Base-by-base conservation (phyloP, 2,888 invertebrate species). In the Desoria tigrina region DNA sequence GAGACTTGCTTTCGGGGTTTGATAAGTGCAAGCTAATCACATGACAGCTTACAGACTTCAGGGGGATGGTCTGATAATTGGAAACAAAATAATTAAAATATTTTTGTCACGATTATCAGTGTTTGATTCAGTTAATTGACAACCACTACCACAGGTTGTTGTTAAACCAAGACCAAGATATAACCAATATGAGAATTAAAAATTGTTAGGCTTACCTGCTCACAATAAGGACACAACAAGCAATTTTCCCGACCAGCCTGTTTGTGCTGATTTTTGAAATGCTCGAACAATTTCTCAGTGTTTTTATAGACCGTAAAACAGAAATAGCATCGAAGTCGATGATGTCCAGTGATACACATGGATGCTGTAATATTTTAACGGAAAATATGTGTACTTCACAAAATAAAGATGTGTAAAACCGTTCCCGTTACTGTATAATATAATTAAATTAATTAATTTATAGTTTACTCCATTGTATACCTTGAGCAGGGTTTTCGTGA, bases 11-110 rank as follows among this genome's bases (percentile, higher is more conserved):
- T n/a, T n/a, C n/a, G n/a, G n/a, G n/a, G n/a, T n/a, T n/a, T n/a
- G 49, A n/a, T 23, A 69, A 42, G 32, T 75, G 73, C 7, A 65
- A 14, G 32, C 66, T 70, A 14, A 75, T 75, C 4, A 75, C 73
- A 45, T 75, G 75, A 32, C 67, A 71, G n/a, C 72, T 71, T 6
- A 75, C 75, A 4, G 70, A 66, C 39, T 74, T 74, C 65, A 60
- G 69, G 7, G 75, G 71, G 16, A 75, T 42, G 9, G 66, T 23
- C 53, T 53, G 27, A 14, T n/a, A 16, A 49, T 18, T 7, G 27
- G n/a, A 24, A 53, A 53, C 53, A 53, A 53, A 7, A 53, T n/a
- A n/a, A n/a, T n/a, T n/a, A n/a, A n/a, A n/a, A n/a, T n/a, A n/a
- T n/a, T n/a, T n/a, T n/a, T n/a, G n/a, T n/a, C n/a, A n/a, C n/a